These are phyloP conservation scores for Argynnis bischoffii DNA, from an alignment of 2,888 invertebrate species.

Conservation along the genomic window DNA sequence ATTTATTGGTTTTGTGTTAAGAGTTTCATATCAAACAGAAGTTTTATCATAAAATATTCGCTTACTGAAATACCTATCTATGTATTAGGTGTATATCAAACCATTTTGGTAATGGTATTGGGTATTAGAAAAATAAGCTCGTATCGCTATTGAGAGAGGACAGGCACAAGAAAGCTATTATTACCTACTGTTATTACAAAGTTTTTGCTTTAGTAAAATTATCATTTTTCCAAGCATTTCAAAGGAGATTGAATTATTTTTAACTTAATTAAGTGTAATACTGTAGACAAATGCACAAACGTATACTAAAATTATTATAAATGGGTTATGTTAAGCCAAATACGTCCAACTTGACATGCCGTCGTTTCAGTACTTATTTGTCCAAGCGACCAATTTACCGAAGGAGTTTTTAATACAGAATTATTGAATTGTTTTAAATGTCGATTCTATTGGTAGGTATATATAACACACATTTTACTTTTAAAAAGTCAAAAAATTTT, in stretches of 20 bases:
- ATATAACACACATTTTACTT: too few relatives aligned
- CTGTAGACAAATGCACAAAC: conserved; percentile 4
- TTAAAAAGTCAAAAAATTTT: too few relatives aligned
- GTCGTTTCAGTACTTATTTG: too few relatives aligned
- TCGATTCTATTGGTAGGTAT: background rate
- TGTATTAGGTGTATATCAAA: background rate
- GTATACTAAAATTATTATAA: conserved; percentile 9
- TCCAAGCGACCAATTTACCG: too few relatives aligned
- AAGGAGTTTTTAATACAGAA: too few relatives aligned
- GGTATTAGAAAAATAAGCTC: conserved; percentile 14
- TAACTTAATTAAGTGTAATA: conserved; percentile 9
- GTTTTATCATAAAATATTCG: too few relatives aligned
- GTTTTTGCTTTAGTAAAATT: background rate
- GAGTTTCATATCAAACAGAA: too few relatives aligned
- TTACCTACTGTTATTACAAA: background rate
- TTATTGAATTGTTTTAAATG: too few relatives aligned
- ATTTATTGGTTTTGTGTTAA: too few relatives aligned
- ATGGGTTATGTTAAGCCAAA: background rate
- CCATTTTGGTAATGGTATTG: conserved; percentile 13
- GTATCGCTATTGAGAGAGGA: background rate
- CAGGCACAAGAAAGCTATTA: background rate
- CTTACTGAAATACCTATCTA: background rate
- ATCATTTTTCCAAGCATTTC: background rate
- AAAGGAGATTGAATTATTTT: conserved; percentile 2
- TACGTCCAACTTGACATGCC: background rate